phyloP scores from a whole-genome alignment of 2,797 vertebrate genomes.

The Percopsis omiscomaycus region DNA sequence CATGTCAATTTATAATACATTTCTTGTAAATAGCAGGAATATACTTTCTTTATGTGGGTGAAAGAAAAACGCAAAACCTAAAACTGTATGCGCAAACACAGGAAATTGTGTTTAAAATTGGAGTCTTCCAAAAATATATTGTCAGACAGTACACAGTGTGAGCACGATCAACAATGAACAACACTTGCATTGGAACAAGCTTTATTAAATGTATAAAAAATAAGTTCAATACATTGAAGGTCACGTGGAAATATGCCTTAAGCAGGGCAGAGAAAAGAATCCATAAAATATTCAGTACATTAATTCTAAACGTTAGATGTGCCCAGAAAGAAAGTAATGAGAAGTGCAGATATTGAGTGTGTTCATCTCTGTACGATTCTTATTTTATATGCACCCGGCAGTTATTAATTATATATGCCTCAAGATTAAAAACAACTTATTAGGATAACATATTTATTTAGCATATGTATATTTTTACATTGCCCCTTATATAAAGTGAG shows the following conservation, averaged over 20 bases:
- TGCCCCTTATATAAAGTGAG: background rate
- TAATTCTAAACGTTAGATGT: slow-evolving; percentile 54
- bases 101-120: background rate
- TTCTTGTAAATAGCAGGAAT: no score
- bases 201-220: slow-evolving; percentile 71
- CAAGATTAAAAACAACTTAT: slow-evolving; percentile 17
- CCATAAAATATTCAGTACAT: slow-evolving; percentile 61
- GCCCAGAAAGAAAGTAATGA: slow-evolving; percentile 53
- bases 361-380: slow-evolving; percentile 64
- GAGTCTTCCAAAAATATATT: slow-evolving; percentile 5
- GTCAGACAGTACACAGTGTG: slow-evolving; percentile 5
- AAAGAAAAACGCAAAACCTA: no score
- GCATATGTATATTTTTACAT: slow-evolving; percentile 5
- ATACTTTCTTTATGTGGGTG: no score
- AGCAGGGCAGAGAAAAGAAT: slow-evolving; percentile 40
- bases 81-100: background rate
- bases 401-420: slow-evolving; percentile 30
- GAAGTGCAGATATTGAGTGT: slow-evolving; percentile 51
- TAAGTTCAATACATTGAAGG: slow-evolving; percentile 50
- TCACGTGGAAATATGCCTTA: slow-evolving; percentile 40
- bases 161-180: slow-evolving; percentile 15
- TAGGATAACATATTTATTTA: slow-evolving; percentile 9
- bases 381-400: slow-evolving; percentile 31
- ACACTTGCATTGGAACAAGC: slow-evolving; percentile 56
- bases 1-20: no score